Evolutionary conservation across 2,888 invertebrate genomes (phyloP), one percentile per base, ranked within the genome.

Genomic region (Hermaeophaga mercurialis): DNA sequence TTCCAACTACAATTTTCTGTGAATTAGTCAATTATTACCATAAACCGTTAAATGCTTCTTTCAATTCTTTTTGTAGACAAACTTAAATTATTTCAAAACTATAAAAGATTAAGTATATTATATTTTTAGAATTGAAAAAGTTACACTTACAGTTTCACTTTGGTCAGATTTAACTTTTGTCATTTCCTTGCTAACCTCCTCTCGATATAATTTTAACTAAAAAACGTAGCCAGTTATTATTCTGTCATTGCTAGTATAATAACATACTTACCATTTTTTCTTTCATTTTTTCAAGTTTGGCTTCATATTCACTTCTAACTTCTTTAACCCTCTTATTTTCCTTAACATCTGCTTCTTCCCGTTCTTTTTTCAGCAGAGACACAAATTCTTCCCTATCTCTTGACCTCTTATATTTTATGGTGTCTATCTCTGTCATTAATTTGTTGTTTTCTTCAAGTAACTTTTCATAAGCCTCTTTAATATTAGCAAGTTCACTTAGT

Each of bases 231-330:
- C 3, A 7, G 8, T 45, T 7, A 45, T 38, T 17, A 11, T 8
- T 6, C 7, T 28, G 28, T n/a, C 4, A 3, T 36, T 17, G 15
- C 9, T n/a, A n/a, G 28, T 11, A 48, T 19, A 5, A 41, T 12
- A 31, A 31, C 11, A 28, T 28, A 82, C 85, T 84, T 80, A 90
- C 90, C 89, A 91, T 90, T 83, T 88, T 88, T 46, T 84, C 81
- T 74, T 91, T 91, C 84, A 91, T 87, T 75, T 87, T 84, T 70
- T 87, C 88, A 69, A 91, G 78, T 78, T 90, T 91, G 63, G 82
- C 82, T 68, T 89, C 90, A 71, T 90, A 86, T 69, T 89, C 88
- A 14, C 79, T 80, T 52, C 84, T 80, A 3, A 87, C 79, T 54
- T 85, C 84, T 53, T 80, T 76, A 4, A 79, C 76, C 61, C 79